Evolutionary conservation across 2,797 vertebrate species (phyloP), one percentile per base, ranked within the genome.

Genomic region (Numenius phaeopus): DNA sequence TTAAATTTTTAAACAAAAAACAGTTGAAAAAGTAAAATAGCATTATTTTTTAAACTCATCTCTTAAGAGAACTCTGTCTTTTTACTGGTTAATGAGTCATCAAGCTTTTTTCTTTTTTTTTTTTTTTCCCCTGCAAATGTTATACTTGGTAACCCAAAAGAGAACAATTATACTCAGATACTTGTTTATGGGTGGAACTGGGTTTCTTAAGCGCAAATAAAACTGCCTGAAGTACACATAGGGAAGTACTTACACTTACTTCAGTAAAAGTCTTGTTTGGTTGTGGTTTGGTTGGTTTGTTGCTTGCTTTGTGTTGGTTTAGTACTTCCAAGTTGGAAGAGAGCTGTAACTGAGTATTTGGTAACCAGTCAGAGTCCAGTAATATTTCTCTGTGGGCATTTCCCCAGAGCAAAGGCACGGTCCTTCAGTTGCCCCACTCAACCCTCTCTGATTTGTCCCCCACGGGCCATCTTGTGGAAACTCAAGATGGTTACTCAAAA

Each of bases 321-420:
- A 69, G 19, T 94, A 47, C 29, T 79, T 79, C 12, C 14, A 69
- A n/a, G 44, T 8, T 73, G 11, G 21, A 86, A 37, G 73, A 57
- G 15, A 71, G 46, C 20, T 87, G 37, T 24, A 24, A 0, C 5
- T 32, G 65, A 71, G 20, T 44, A 17, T 79, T 75, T 82, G 47
- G 34, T 82, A 47, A 47, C 22, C 2, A 10, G 7, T 54, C 40
- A 59, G 54, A 52, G 76, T 77, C 30, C 27, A 29, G 50, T n/a
- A 39, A 9, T n/a, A 39, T 52, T 72, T 86, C 57, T 72, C 70
- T 50, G 27, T 75, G 46, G 59, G 29, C 30, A 32, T 86, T 88
- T 71, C 50, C 32, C 57, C 34, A 58, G n/a, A 84, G 24, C 72
- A 91, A 37, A 78, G 54, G 9, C n/a, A 23, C 0, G 0, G 0